A percentile compares a stretch with the other conserved stretches of the same genome.
These are phyloP conservation scores for Arrhamphus sclerolepis DNA, from an alignment of 2,797 vertebrate species.

Conservation along the genomic window DNA sequence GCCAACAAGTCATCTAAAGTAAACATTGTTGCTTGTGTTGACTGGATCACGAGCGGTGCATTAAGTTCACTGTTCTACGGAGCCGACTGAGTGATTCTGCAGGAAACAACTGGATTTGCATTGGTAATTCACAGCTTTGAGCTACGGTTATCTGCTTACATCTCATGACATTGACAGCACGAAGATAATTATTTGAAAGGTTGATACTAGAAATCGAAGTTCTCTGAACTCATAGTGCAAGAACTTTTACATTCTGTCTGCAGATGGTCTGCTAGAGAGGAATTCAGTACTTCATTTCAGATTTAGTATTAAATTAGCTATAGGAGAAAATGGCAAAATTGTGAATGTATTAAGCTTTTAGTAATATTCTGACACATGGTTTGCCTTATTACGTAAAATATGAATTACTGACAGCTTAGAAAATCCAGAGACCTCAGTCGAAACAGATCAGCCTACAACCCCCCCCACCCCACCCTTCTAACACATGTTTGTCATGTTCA, in stretches of 20 bases:
- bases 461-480: background rate
- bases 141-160: conserved; percentile 8
- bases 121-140: conserved; percentile 42
- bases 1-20: conserved; percentile 1
- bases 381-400: background rate
- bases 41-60: conserved; percentile 23
- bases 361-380: too few species aligned
- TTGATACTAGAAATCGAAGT: background rate
- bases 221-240: background rate
- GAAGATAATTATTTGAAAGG: conserved; percentile 4
- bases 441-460: background rate
- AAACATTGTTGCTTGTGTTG: conserved; percentile 15
- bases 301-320: too few species aligned
- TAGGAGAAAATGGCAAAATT: too few species aligned
- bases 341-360: too few species aligned
- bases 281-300: background rate
- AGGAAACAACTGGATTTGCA: conserved; percentile 1
- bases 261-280: background rate
- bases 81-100: background rate
- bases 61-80: too few species aligned
- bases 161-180: conserved; percentile 15
- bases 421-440: background rate
- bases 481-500: conserved; percentile 23
- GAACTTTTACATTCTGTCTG: background rate
- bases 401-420: background rate